A percentile compares a stretch with the other conserved stretches of the same genome.
Conservation (phyloP, 2,113 vertebrate species). For the pig (Sus scrofa) region DNA sequence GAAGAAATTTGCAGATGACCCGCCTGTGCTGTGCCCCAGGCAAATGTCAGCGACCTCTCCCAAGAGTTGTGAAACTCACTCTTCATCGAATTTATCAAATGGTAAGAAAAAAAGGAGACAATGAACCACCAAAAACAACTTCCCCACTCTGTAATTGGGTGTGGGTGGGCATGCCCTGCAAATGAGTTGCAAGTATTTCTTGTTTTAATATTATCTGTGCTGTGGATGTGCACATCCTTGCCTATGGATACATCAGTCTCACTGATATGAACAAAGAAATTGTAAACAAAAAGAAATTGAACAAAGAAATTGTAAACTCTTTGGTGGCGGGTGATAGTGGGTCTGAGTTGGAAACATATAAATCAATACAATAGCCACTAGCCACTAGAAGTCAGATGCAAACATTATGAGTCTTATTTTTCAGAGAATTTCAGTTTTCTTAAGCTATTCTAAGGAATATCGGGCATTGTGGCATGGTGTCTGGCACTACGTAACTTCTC, state of each 20-base stretch:
- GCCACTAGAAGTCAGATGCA: not conserved
- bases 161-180: not conserved
- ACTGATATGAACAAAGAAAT: not conserved
- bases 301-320: no score
- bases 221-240: not conserved
- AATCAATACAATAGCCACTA: no score
- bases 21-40: not conserved
- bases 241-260: not conserved
- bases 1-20: not conserved
- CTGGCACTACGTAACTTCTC: constrained; percentile 53
- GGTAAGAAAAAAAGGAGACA: not conserved
- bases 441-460: constrained; percentile 40
- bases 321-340: no score
- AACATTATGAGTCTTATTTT: not conserved
- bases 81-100: not conserved
- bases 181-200: not conserved
- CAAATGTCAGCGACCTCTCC: constrained; percentile 48
- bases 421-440: not conserved
- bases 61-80: not conserved
- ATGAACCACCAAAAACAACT: not conserved
- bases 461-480: not conserved
- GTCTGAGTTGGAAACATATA: no score
- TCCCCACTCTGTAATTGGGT: not conserved
- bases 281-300: no score
- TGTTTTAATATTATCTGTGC: not conserved